Base-by-base conservation (phyloP, 2,113 vertebrate species). In the Cephalopholis sonnerati region DNA sequence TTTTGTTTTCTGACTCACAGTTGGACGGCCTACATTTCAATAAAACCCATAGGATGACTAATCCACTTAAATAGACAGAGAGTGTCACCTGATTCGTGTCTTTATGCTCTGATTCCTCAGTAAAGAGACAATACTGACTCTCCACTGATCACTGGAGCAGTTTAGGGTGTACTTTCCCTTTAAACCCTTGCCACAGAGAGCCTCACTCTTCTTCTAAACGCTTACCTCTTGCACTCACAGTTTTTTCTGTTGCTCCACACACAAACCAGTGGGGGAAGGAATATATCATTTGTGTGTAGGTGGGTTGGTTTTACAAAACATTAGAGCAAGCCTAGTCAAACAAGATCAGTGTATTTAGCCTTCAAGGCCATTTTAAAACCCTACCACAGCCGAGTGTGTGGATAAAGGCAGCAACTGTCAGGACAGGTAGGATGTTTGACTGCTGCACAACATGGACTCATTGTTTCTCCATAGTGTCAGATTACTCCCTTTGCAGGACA, bases 381-480 rank as follows among this genome's bases (percentile, higher is more conserved):
- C 27, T 36, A 25, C 36, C 81, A 51, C 54, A 65, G 55, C 69
- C 82, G 55, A 63, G 68, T 44, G 74, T 59, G 59, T 59, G 59
- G 51, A 84, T 79, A 77, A 85, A 72, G n/a, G 51, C 32, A 82
- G 79, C 79, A 51, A 75, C 70, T 80, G 84, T 67, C 3, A 18
- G 80, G 53, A 44, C 72, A 88, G 86, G 86, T 87, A 86, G 79
- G 59, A 51, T 53, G 32, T 72, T 48, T 84, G 88, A 53, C 80
- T 75, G 57, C 78, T 74, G 53, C 78, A 88, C 88, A 86, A 86
- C 75, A 82, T 59, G 29, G 72, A 83, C 64, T 67, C 89, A 81
- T 91, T 93, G 91, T 93, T 74, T 89, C 75, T 68, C 58, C 63
- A 29, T 11, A 68, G 92, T 66, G 74, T 93, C 90, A 85, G 69